Conservation (phyloP, 1,140 invertebrate species). For the Drosophila tristis region DNA sequence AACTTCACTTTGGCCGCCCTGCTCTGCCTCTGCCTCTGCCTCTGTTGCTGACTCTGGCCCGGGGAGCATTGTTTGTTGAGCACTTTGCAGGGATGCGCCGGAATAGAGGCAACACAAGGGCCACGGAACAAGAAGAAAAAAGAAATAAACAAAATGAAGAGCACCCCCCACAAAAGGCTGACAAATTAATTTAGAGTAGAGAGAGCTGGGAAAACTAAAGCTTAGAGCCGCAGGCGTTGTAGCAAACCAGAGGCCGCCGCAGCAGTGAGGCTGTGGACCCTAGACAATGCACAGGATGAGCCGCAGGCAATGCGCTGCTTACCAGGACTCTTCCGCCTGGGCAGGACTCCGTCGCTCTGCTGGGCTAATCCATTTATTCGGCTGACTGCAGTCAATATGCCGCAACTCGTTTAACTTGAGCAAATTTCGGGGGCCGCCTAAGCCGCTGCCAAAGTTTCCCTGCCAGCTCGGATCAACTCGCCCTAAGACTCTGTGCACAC, state of each 20-base stretch:
- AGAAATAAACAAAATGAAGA: neutral
- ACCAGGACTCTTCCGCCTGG: too few relatives aligned
- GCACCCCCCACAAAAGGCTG: neutral
- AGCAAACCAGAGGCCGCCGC: neutral
- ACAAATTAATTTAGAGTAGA: constrained; percentile 22
- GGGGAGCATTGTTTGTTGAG: too few relatives aligned
- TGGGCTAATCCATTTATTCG: constrained; percentile 54
- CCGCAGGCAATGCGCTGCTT: constrained; percentile 14
- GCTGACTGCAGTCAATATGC: constrained; percentile 53
- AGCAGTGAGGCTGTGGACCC: neutral
- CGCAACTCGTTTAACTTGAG: constrained; percentile 62
- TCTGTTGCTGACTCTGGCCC: too few relatives aligned
- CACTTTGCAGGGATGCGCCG: too few relatives aligned
- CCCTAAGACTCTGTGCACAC: constrained; percentile 7
- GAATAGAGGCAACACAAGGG: neutral
- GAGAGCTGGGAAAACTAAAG: neutral
- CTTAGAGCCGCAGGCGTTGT: neutral
- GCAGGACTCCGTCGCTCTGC: too few relatives aligned
- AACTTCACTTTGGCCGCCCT: too few relatives aligned
- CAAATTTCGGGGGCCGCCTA: constrained; percentile 57
- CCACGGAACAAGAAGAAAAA: neutral
- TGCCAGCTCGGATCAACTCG: constrained; percentile 19
- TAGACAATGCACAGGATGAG: constrained; percentile 9
- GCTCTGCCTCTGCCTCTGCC: too few relatives aligned
- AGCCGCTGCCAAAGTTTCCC: constrained; percentile 57